Evolutionary conservation across 1,140 invertebrate genomes (phyloP), one percentile per base, ranked within the genome.

Genomic region (roundworm (Caenorhabditis elegans)): DNA sequence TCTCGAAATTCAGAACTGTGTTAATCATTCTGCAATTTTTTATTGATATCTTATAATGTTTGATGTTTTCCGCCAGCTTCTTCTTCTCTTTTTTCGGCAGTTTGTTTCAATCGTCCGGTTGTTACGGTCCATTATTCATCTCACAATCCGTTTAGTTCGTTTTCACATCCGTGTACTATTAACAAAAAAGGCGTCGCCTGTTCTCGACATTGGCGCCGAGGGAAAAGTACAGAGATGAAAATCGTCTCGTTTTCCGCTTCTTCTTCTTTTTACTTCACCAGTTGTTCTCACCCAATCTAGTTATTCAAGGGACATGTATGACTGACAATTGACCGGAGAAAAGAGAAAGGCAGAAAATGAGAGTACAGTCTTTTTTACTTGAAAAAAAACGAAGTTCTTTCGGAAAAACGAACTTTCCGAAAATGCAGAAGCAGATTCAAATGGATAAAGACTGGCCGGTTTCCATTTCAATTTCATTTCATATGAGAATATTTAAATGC

Each of bases 101-200:
- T 43, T n/a, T 60, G 55, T 60, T 34, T 60, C 55, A 60, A 60
- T 60, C 17, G 28, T 60, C 28, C 19, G 11, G 17, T 39, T 17
- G 60, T 39, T 70, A 70, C 60, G 60, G 34, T 70, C 60, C 60
- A 70, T 70, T 70, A 70, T 70, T 70, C 60, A 36, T 70, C 11
- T 60, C 3, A n/a, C 60, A 70, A 70, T 70, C 60, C 60, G 60
- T 70, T 70, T 39, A 70, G 60, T 70, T 22, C 60, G 19, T 19
- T 70, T 70, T 70, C 60, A 39, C 60, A 70, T 70, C 60, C 60
- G 60, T 70, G 60, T 70, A 70, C 60, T 70, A 70, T 70, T 70
- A 70, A 39, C 60, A 70, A 70, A 70, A 70, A 70, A 70, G 60
- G 60, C 60, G 60, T 70, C 60, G n/a, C 60, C 60, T 11, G 13